phyloP scores from a whole-genome alignment of 2,113 vertebrate genomes.

The Semnornis frantzii region DNA sequence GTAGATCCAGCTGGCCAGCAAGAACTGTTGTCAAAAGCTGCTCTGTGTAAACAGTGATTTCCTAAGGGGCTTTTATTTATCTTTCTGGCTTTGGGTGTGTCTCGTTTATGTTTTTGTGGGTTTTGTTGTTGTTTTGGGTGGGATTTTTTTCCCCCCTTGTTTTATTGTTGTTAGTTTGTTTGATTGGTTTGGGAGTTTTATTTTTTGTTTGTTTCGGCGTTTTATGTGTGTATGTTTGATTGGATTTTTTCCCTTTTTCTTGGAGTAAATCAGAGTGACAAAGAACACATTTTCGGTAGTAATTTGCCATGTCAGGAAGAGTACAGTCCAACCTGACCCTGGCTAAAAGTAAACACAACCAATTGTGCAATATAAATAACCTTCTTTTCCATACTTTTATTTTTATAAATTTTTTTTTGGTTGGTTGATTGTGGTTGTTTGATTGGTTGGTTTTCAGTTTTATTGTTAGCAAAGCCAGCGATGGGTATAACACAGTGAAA shows the following conservation, averaged over 20 bases:
- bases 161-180: no score
- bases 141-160: no score
- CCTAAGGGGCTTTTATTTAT: background rate
- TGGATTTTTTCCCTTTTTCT: background rate
- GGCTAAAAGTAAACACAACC: background rate
- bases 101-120: background rate
- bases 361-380: background rate
- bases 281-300: background rate
- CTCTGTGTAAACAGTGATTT: background rate
- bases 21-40: background rate
- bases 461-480: background rate
- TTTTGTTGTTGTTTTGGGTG: background rate
- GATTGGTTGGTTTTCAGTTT: background rate
- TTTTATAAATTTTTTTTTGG: background rate
- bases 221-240: no score
- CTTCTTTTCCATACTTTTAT: background rate
- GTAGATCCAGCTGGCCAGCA: background rate
- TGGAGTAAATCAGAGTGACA: background rate
- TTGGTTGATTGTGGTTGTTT: no score
- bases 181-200: no score
- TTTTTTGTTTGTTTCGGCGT: no score
- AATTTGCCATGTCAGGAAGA: background rate
- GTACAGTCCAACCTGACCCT: background rate
- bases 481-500: background rate
- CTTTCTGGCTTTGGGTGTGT: no score